Evolutionary conservation across 2,888 invertebrate genomes (phyloP).

Genomic region (Leucoma salicis): DNA sequence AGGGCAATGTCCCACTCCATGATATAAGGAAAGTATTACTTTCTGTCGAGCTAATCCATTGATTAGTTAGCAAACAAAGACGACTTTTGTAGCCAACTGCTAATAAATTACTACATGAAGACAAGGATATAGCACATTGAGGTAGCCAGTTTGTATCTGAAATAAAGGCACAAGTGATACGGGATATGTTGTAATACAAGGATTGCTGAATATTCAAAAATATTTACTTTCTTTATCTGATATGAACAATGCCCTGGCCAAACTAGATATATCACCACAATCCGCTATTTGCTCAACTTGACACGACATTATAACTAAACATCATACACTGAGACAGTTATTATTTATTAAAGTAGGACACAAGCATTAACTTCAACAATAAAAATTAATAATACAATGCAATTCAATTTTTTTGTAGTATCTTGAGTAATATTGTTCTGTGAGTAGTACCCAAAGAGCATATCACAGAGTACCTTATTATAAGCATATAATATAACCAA

Average conservation of each 20-base stretch:
- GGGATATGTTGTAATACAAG: neutral
- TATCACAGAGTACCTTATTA: no score
- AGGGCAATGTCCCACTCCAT: conserved; percentile 73
- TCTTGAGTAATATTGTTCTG: no score
- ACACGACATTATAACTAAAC: conserved; percentile 56
- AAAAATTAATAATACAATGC: no score
- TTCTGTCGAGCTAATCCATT: conserved; percentile 72
- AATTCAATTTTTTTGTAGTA: no score
- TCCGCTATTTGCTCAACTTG: conserved; percentile 84
- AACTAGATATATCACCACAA: conserved; percentile 82
- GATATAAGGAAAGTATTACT: conserved; percentile 69
- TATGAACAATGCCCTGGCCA: conserved; percentile 82
- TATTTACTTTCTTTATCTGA: conserved; percentile 72
- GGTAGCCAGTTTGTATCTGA: conserved; percentile 71
- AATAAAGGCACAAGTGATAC: conserved; percentile 31
- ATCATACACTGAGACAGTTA: no score
- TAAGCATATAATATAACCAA: no score
- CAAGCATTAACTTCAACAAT: no score
- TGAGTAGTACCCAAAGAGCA: no score
- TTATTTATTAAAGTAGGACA: no score
- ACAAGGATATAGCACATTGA: conserved; percentile 67
- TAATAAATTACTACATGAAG: conserved; percentile 69
- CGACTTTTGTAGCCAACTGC: conserved; percentile 65
- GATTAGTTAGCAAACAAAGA: conserved; percentile 66
- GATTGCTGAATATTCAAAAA: neutral